Conservation (phyloP, 2,888 invertebrate genomes). For the Lomographa bimaculata region DNA sequence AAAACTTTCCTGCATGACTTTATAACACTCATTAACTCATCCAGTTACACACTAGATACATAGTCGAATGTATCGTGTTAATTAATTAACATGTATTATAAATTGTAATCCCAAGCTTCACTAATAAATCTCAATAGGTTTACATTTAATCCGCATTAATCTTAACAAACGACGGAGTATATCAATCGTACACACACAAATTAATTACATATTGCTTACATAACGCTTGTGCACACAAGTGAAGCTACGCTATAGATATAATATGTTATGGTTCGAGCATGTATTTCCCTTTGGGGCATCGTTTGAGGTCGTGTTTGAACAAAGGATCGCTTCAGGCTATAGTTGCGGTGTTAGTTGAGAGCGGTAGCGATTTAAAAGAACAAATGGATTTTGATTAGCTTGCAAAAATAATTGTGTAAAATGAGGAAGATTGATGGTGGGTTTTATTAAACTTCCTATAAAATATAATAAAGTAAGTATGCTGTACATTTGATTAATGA, state of each 20-base stretch:
- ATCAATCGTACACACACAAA: constrained; percentile 9
- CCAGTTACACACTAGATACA: too few relatives aligned
- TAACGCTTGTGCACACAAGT: constrained; percentile 2
- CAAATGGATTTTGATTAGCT: too few relatives aligned
- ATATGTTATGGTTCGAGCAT: not conserved
- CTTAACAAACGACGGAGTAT: constrained; percentile 19
- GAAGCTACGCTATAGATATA: constrained; percentile 3
- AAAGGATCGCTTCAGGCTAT: constrained; percentile 13
- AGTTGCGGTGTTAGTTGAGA: constrained; percentile 5
- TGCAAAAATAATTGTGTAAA: too few relatives aligned
- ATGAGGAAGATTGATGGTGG: too few relatives aligned
- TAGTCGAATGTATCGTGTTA: too few relatives aligned
- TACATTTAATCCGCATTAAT: constrained; percentile 21
- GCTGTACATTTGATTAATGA: too few relatives aligned
- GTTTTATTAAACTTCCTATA: too few relatives aligned
- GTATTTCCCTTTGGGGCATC: constrained; percentile 6
- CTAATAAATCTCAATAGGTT: constrained; percentile 12
- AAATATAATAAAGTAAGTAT: too few relatives aligned
- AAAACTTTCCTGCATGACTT: too few relatives aligned
- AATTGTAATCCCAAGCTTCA: too few relatives aligned
- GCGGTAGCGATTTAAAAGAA: constrained; percentile 15
- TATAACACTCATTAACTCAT: too few relatives aligned
- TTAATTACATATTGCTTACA: constrained; percentile 15
- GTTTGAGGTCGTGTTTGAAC: constrained; percentile 19
- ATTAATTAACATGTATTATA: too few relatives aligned